These are phyloP conservation scores for Agrypnia vestita DNA, from an alignment of 1,140 invertebrate species.

Conservation along the genomic window DNA sequence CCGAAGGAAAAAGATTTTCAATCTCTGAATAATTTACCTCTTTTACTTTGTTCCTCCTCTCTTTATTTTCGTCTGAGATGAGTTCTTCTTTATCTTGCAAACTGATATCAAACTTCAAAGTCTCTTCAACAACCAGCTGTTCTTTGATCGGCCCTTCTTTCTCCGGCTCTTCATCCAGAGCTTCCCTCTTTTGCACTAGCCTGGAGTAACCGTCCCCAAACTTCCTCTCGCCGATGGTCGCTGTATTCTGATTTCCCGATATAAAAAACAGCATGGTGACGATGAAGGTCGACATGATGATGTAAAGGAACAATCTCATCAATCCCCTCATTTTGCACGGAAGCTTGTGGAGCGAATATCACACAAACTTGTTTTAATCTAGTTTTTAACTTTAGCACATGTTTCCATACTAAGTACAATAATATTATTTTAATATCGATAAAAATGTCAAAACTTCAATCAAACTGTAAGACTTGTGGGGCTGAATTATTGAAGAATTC, in stretches of 20 bases:
- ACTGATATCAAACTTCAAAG: slow-evolving; percentile 24
- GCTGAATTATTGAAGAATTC: too few species aligned
- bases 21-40: slow-evolving; percentile 58
- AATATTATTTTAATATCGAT: too few species aligned
- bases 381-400: too few species aligned
- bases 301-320: slow-evolving; percentile 19
- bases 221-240: not conserved
- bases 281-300: not conserved
- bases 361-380: not conserved
- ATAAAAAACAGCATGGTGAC: slow-evolving; percentile 35
- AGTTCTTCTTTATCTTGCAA: slow-evolving; percentile 25
- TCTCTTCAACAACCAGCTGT: not conserved
- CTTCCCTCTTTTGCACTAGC: slow-evolving; percentile 16
- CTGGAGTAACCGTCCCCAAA: slow-evolving; percentile 16
- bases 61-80: slow-evolving; percentile 46
- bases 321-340: slow-evolving; percentile 28
- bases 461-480: too few species aligned
- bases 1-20: too few species aligned
- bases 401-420: too few species aligned
- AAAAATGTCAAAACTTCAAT: too few species aligned
- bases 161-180: not conserved
- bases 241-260: slow-evolving; percentile 15
- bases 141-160: not conserved
- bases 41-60: slow-evolving; percentile 62
- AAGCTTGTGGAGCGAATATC: slow-evolving; percentile 10